Evolutionary conservation across 2,113 vertebrate species (phyloP).

Genomic region (Mesocricetus auratus): DNA sequence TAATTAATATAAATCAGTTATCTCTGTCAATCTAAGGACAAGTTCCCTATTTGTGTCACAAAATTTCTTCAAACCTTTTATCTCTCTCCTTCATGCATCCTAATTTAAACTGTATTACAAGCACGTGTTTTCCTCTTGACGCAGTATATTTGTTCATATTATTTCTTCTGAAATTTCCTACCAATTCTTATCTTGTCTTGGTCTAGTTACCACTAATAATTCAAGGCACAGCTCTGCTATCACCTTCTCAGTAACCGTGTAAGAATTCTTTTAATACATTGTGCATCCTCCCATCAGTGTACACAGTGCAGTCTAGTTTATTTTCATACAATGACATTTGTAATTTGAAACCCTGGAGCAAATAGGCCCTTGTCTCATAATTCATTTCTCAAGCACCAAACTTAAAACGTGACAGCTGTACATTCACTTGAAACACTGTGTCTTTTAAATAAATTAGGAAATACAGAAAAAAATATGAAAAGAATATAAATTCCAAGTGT

Average conservation of each 20-base stretch:
- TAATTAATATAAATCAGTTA: constrained; percentile 52
- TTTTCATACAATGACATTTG: background rate
- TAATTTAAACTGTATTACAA: background rate
- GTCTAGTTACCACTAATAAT: background rate
- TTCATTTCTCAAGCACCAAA: background rate
- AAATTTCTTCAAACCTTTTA: background rate
- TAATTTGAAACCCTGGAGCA: constrained; percentile 14
- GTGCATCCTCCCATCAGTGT: background rate
- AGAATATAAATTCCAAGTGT: background rate
- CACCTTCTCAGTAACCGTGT: background rate
- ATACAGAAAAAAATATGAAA: background rate
- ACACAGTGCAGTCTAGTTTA: background rate
- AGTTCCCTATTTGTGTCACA: background rate
- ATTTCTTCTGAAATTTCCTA: background rate
- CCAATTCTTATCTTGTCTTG: background rate
- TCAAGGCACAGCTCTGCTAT: background rate
- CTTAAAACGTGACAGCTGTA: background rate
- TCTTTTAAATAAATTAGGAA: constrained; percentile 17
- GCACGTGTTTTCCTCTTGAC: background rate
- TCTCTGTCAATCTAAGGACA: constrained; percentile 2
- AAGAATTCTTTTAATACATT: background rate
- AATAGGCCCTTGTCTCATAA: background rate
- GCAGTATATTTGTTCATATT: background rate
- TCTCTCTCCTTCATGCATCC: background rate
- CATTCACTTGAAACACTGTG: background rate